Evolutionary conservation across 2,797 vertebrate genomes (phyloP).

Genomic region (Percopsis omiscomaycus): DNA sequence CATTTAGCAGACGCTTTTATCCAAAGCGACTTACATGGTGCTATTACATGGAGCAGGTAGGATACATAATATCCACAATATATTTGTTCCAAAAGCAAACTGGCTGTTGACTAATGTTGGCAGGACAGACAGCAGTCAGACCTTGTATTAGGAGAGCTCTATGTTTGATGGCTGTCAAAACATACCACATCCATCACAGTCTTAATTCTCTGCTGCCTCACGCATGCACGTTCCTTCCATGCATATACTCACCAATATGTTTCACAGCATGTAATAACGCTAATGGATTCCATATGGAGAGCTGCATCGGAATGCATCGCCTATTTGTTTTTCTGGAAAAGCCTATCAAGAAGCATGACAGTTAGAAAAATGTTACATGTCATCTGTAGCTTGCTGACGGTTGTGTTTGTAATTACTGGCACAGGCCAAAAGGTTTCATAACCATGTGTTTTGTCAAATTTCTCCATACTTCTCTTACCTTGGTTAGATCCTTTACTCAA

Average conservation of each 20-base stretch:
- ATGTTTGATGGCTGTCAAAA: slow-evolving; percentile 48
- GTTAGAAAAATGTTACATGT: slow-evolving; percentile 26
- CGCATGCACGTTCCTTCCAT: slow-evolving; percentile 33
- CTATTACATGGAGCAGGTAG: too few species aligned
- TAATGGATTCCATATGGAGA: slow-evolving; percentile 57
- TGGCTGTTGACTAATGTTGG: slow-evolving; percentile 18
- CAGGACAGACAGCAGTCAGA: slow-evolving; percentile 8
- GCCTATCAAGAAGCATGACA: slow-evolving; percentile 8
- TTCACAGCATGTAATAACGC: slow-evolving; percentile 65
- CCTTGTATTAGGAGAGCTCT: slow-evolving; percentile 13
- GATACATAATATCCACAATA: background rate
- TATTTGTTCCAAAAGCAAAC: slow-evolving; percentile 2
- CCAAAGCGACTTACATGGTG: too few species aligned
- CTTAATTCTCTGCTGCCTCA: slow-evolving; percentile 47
- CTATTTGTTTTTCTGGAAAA: background rate
- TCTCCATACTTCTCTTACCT: too few species aligned
- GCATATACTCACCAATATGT: slow-evolving; percentile 42
- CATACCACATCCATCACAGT: slow-evolving; percentile 54
- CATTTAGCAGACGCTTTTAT: too few species aligned
- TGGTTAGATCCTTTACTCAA: too few species aligned
- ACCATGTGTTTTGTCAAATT: too few species aligned
- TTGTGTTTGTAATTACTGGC: too few species aligned
- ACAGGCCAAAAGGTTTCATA: too few species aligned
- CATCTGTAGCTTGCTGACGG: background rate
- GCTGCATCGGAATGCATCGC: slow-evolving; percentile 20